Conservation (phyloP, 2,113 vertebrate genomes). For the Todiramphus saurophagus region DNA sequence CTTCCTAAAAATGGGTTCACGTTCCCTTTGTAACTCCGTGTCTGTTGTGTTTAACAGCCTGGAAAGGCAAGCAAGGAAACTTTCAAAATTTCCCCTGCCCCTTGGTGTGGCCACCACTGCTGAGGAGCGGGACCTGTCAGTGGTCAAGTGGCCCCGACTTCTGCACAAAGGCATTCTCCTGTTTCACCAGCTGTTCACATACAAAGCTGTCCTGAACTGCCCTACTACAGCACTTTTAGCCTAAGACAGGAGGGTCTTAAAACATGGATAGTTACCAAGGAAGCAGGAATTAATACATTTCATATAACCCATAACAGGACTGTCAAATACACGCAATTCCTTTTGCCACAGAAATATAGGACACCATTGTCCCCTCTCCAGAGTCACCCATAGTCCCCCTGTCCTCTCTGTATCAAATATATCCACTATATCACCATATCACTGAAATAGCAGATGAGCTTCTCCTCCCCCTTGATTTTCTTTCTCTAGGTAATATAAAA, state of each 20-base stretch:
- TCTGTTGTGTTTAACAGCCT: background rate
- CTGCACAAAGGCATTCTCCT: background rate
- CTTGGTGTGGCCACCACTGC: background rate
- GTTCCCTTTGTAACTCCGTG: background rate
- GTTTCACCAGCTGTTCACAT: background rate
- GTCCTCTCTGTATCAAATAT: background rate
- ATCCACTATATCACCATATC: background rate
- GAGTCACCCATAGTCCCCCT: too few relatives aligned
- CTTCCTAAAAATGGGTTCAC: background rate
- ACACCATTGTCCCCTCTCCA: background rate
- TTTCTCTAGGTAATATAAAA: constrained; percentile 14
- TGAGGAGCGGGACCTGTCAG: background rate
- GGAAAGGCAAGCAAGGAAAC: background rate
- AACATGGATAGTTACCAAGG: background rate
- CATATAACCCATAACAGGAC: accelerated
- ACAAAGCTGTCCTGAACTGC: background rate
- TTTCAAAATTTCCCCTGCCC: too few relatives aligned
- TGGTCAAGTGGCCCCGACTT: background rate
- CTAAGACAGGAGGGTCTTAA: accelerated
- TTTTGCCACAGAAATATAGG: background rate
- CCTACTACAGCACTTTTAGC: background rate
- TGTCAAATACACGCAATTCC: background rate
- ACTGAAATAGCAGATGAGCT: background rate
- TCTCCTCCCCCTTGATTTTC: background rate
- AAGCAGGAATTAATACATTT: background rate